phyloP scores from a whole-genome alignment of 2,113 vertebrate genomes.

The Percina caprodes region DNA sequence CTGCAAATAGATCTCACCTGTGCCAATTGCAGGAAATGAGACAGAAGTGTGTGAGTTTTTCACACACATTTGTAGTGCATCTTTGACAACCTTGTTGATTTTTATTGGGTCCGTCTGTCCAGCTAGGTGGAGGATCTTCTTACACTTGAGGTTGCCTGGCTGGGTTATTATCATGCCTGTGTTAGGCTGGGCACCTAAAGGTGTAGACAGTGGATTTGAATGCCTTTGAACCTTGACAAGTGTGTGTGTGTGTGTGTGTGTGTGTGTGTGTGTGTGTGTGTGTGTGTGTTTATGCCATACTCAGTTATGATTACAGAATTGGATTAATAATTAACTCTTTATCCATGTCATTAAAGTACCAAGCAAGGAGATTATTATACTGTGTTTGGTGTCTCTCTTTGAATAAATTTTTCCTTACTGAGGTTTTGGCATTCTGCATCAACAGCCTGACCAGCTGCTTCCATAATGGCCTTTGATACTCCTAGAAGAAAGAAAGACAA shows the following conservation, averaged over 20 bases:
- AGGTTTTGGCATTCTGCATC: constrained; percentile 76
- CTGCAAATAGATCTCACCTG: constrained; percentile 82
- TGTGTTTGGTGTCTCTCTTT: background rate
- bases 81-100: constrained; percentile 59
- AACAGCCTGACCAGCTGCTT: constrained; percentile 87
- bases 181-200: constrained; percentile 76
- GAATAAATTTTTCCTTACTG: constrained; percentile 80
- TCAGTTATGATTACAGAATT: background rate
- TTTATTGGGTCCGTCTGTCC: constrained; percentile 62
- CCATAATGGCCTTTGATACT: constrained; percentile 91
- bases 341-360: background rate
- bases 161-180: constrained; percentile 83
- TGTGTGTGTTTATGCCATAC: background rate
- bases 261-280: background rate
- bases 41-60: constrained; percentile 80
- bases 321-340: constrained; percentile 3
- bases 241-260: background rate
- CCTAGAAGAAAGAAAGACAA: constrained; percentile 72
- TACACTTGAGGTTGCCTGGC: constrained; percentile 86
- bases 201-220: background rate
- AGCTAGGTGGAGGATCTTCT: constrained; percentile 88
- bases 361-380: background rate
- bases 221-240: background rate
- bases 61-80: constrained; percentile 85
- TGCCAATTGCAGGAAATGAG: constrained; percentile 92